Base-by-base conservation (phyloP, 2,113 vertebrate species). In the Lonchura striata region DNA sequence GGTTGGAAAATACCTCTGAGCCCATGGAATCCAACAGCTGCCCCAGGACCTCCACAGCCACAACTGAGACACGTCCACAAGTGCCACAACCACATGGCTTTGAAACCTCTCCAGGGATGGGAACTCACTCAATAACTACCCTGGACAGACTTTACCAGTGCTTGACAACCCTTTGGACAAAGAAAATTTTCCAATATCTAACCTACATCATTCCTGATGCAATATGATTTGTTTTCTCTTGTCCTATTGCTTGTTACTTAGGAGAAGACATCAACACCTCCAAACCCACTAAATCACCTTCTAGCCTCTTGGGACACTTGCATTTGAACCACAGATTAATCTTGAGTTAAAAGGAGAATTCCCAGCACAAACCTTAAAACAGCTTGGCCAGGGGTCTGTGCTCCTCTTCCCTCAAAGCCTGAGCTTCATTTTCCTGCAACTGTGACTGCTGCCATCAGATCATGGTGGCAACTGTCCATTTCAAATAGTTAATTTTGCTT, bases 401-500 rank as follows among this genome's bases (percentile, higher is more conserved):
- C 44, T 71, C 65, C 56, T 71, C 59, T 31, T 78, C 85, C 22
- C 47, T 81, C 42, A 86, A 69, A 75, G 6, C 13, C 28, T 52
- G 60, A 83, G 41, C 20, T 82, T 47, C 39, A 37, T 90, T 88
- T 94, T 77, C 87, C 87, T 91, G 60, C 30, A 72, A 2, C 31
- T 88, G 64, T 70, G 86, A 46, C 46, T 77, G 64, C 6, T 81
- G 42, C 41, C 63, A 78, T 60, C 72, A 68, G 44, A 39, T n/a
- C 8, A 1, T 57, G 61, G 63, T 91, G 88, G 86, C 91, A 91
- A 35, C 49, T 88, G 83, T 95, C 87, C 52, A 77, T 70, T 88
- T 56, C 60, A 80, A 90, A 83, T 11, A 88, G 37, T 81, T 86
- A n/a, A 70, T 83, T 86, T 74, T 69, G 15, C 41, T 70, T 80